These are phyloP conservation scores for Malacoctenus gilli DNA, from an alignment of 2,797 vertebrate species.

Conservation along the genomic window DNA sequence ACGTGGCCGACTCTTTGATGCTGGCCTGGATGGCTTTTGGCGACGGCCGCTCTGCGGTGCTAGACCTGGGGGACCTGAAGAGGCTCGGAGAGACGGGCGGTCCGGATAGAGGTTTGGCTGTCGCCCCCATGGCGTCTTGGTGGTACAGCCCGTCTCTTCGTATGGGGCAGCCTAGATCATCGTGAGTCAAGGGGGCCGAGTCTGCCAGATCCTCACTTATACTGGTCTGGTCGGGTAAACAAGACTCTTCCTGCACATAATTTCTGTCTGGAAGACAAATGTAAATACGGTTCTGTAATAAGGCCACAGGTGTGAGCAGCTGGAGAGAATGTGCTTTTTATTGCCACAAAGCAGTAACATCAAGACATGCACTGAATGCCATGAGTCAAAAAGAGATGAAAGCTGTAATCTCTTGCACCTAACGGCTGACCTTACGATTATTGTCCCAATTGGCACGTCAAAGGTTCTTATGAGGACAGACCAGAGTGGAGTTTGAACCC, in stretches of 20 bases:
- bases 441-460: conserved; percentile 39
- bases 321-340: conserved; percentile 82
- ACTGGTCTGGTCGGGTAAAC: conserved; percentile 81
- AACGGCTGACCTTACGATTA: conserved; percentile 30
- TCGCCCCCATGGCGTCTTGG: conserved; percentile 73
- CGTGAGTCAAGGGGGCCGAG: conserved; percentile 79
- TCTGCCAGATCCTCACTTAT: conserved; percentile 79
- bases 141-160: conserved; percentile 80
- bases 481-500: conserved; percentile 4
- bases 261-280: conserved; percentile 88
- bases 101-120: conserved; percentile 77
- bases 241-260: conserved; percentile 84
- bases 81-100: conserved; percentile 78
- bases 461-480: conserved; percentile 8
- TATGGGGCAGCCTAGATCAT: conserved; percentile 79
- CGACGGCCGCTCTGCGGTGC: conserved; percentile 71
- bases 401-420: conserved; percentile 31
- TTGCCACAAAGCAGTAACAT: conserved; percentile 74
- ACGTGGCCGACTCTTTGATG: conserved; percentile 83
- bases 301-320: conserved; percentile 80
- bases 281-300: conserved; percentile 81
- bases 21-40: conserved; percentile 84
- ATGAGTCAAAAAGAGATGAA: conserved; percentile 84
- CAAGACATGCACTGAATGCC: conserved; percentile 76
- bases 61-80: conserved; percentile 73